phyloP scores from a whole-genome alignment of 2,113 vertebrate genomes.

The Zapornia atra region DNA sequence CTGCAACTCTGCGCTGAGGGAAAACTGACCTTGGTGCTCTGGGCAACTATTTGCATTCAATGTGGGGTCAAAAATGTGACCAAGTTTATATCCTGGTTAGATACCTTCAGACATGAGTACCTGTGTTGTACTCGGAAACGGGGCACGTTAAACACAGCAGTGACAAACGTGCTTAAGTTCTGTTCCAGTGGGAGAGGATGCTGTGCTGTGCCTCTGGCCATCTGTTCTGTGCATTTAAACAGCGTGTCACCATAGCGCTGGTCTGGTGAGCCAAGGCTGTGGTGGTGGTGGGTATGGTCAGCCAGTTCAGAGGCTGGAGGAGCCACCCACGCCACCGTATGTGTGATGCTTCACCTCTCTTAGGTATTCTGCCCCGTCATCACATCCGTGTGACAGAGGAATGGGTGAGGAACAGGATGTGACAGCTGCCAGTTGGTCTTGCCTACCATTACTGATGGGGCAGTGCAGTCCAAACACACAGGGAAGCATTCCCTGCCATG shows the following conservation, averaged over 20 bases:
- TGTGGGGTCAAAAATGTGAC: neutral
- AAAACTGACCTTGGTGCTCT: neutral
- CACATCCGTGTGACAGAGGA: accelerated
- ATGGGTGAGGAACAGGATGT: neutral
- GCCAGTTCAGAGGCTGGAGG: neutral
- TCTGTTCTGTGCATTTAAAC: accelerated
- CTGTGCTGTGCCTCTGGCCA: accelerated
- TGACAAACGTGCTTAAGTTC: neutral
- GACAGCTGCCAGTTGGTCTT: neutral
- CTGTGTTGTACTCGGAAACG: neutral
- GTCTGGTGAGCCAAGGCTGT: accelerated
- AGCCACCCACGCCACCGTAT: neutral
- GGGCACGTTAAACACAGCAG: neutral
- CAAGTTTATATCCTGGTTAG: neutral
- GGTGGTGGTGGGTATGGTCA: neutral
- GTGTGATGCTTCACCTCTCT: neutral
- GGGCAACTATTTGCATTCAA: neutral
- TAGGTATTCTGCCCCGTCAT: accelerated
- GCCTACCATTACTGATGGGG: neutral
- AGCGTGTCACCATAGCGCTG: accelerated
- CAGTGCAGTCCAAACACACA: neutral
- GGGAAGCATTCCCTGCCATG: neutral
- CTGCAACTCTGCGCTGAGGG: neutral
- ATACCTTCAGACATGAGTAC: neutral
- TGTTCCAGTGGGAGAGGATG: neutral